Evolutionary conservation across 2,113 vertebrate species (phyloP), one percentile per base, ranked within the genome.

Genomic region (Leucoraja erinaceus): DNA sequence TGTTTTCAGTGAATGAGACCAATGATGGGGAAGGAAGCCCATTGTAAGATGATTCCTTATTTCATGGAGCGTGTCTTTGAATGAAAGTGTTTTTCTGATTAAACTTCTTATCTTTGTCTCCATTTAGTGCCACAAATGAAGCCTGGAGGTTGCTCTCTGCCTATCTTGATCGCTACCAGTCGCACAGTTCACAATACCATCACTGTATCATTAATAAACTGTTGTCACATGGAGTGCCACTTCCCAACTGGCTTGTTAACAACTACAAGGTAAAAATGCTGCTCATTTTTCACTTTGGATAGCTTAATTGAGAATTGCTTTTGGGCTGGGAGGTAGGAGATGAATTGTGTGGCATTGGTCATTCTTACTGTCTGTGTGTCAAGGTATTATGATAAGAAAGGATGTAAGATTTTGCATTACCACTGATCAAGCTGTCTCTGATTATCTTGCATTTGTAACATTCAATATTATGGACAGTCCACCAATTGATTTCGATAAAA

Each of bases 241-340:
- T 98, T 81, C 98, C 99, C 92, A 98, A 97, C 94, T 99, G 99
- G 98, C 96, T 99, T 93, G 95, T 98, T 76, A 98, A 97, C 93
- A 97, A 96, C 33, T 99, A 98, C 94, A 99, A 99, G 97, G 99
- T 98, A 93, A 95, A 94, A 78, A 2, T 59, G 56, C 11, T 5
- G 28, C 56, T 86, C 61, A 56, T n/a, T 16, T 86, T 22, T 28
- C 14, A 63, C 11, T 59, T 84, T 54, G 59, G 56, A 56, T 59
- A 20, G 47, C 28, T n/a, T n/a, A 86, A 61, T 10, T 86, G 56
- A 28, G n/a, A 86, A 31, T 31, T 16, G 9, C n/a, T 86, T 1
- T 28, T 25, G 56, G 5, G 70, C 59, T 86, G 56, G 56, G 56
- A 84, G 22, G 47, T 47, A 28, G 79, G 18, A 8, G 22, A 47